phyloP scores from a whole-genome alignment of 2,888 invertebrate genomes.

The Spicauda simplicius region DNA sequence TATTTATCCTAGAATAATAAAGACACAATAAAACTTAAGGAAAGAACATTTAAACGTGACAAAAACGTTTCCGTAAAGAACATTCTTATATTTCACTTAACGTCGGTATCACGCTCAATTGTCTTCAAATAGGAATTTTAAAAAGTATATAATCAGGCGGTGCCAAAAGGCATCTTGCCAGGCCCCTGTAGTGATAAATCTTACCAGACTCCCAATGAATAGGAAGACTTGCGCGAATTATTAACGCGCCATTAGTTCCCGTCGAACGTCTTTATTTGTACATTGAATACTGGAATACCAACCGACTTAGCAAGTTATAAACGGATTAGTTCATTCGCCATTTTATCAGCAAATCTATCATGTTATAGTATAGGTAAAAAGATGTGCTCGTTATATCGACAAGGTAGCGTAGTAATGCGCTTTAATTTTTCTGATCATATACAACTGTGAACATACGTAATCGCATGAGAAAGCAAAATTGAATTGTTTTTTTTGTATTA shows the following conservation, averaged over 20 bases:
- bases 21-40: not conserved
- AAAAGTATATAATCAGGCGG: constrained; percentile 44
- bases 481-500: no score
- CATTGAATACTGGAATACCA: constrained; percentile 28
- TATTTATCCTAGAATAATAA: no score
- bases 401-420: no score
- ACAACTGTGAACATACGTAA: no score
- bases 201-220: constrained; percentile 73
- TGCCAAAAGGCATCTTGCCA: constrained; percentile 82
- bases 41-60: not conserved
- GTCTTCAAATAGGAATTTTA: constrained; percentile 38
- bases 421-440: no score
- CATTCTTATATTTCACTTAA: constrained; percentile 16
- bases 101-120: constrained; percentile 26
- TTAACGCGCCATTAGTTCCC: constrained; percentile 80
- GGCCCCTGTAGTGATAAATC: constrained; percentile 80
- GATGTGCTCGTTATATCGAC: no score
- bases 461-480: no score
- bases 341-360: not conserved
- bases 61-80: not conserved
- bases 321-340: constrained; percentile 4
- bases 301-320: constrained; percentile 21
- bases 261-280: constrained; percentile 70
- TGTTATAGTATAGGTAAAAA: no score
- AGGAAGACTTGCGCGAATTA: constrained; percentile 76